phyloP scores from a whole-genome alignment of 2,113 vertebrate genomes.

The Trogon surrucura region DNA sequence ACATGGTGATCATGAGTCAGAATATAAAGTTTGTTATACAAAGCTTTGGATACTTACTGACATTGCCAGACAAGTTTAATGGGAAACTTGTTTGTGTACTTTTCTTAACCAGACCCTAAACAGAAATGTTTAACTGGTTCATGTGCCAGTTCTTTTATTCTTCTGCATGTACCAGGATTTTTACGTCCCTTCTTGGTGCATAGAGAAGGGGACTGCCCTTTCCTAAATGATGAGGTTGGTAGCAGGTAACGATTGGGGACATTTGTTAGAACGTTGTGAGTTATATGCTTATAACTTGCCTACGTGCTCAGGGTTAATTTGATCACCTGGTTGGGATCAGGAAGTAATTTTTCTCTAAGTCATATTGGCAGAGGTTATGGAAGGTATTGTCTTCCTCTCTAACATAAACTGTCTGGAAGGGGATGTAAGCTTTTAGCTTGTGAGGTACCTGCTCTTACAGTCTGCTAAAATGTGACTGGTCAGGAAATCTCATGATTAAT shows the following conservation, averaged over 20 bases:
- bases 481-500: background rate
- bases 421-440: background rate
- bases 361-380: background rate
- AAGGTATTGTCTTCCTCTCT: background rate
- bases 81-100: background rate
- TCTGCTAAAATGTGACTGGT: background rate
- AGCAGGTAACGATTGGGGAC: background rate
- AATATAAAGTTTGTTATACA: background rate
- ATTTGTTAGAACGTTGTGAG: background rate
- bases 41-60: background rate
- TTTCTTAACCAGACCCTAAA: background rate
- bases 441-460: background rate
- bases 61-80: background rate
- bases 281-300: background rate
- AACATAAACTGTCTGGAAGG: background rate
- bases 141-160: background rate
- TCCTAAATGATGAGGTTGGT: background rate
- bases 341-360: background rate
- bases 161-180: background rate
- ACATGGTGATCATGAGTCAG: slow-evolving; percentile 15
- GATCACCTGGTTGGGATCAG: background rate
- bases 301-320: background rate
- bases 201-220: background rate
- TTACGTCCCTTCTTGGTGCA: background rate
- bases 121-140: background rate